Conservation (phyloP, 2,797 vertebrate genomes). For the Xenentodon cancila region DNA sequence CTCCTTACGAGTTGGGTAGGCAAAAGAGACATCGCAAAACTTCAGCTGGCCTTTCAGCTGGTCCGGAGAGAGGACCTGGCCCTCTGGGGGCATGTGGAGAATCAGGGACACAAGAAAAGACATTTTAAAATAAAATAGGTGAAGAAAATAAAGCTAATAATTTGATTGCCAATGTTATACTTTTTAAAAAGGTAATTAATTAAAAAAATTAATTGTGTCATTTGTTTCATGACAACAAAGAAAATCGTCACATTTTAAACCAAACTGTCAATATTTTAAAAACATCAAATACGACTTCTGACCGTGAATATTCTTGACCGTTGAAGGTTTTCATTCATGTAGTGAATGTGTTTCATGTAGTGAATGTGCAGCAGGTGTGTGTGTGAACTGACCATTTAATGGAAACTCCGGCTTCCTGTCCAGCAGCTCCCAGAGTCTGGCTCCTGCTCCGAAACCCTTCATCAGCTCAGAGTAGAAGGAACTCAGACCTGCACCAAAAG, state of each 20-base stretch:
- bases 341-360: no score
- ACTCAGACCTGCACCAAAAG: conserved; percentile 86
- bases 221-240: no score
- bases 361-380: no score
- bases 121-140: no score
- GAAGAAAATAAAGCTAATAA: no score
- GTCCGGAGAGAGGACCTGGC: conserved; percentile 80
- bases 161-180: no score
- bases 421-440: conserved; percentile 93
- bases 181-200: no score
- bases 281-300: no score
- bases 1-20: conserved; percentile 92
- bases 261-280: no score
- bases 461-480: conserved; percentile 98
- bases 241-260: no score
- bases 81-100: conserved; percentile 80
- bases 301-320: no score
- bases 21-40: conserved; percentile 88
- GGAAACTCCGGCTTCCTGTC: conserved; percentile 91
- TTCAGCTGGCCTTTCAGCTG: conserved; percentile 89
- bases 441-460: conserved; percentile 96
- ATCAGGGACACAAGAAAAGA: background rate
- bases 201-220: no score
- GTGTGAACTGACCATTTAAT: conserved; percentile 83
- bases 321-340: background rate